Evolutionary conservation across 2,888 invertebrate genomes (phyloP).

Genomic region (Prosopocoilus inquinatus): DNA sequence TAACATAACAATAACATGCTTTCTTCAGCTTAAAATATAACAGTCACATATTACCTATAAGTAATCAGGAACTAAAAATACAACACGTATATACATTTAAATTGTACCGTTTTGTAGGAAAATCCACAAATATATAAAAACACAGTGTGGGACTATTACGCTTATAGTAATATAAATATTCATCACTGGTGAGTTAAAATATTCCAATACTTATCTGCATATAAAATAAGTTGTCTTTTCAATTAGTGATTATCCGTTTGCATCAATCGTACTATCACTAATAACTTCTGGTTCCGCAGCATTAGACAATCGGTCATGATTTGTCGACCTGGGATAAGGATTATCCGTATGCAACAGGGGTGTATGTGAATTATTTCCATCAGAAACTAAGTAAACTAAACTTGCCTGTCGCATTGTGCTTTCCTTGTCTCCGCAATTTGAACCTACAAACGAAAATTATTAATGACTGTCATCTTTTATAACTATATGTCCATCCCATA

Average conservation of each 20-base stretch:
- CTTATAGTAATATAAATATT: conserved; percentile 18
- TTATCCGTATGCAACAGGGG: conserved; percentile 38
- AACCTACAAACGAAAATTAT: conserved; percentile 22
- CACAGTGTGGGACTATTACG: conserved; percentile 15
- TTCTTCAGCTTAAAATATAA: conserved; percentile 23
- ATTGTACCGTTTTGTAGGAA: conserved; percentile 36
- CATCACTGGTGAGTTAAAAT: conserved; percentile 23
- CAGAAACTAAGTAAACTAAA: conserved; percentile 32
- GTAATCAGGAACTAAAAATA: conserved; percentile 31
- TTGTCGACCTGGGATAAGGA: conserved; percentile 39
- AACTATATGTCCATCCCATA: conserved; percentile 13
- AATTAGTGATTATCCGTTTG: conserved; percentile 12
- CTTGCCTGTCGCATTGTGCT: conserved; percentile 32
- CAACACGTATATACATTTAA: conserved; percentile 24
- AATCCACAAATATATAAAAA: conserved; percentile 24
- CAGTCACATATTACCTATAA: conserved; percentile 31
- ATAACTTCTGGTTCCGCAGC: conserved; percentile 14
- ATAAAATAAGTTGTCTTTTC: conserved; percentile 6
- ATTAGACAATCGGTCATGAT: conserved; percentile 40
- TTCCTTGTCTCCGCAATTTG: conserved; percentile 23
- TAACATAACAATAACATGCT: conserved; percentile 27
- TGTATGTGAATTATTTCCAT: conserved; percentile 34
- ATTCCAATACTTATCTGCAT: conserved; percentile 13
- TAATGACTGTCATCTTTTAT: background rate
- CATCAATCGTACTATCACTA: conserved; percentile 7